Conservation (phyloP, 2,113 vertebrate genomes). For the Caranx ignobilis region DNA sequence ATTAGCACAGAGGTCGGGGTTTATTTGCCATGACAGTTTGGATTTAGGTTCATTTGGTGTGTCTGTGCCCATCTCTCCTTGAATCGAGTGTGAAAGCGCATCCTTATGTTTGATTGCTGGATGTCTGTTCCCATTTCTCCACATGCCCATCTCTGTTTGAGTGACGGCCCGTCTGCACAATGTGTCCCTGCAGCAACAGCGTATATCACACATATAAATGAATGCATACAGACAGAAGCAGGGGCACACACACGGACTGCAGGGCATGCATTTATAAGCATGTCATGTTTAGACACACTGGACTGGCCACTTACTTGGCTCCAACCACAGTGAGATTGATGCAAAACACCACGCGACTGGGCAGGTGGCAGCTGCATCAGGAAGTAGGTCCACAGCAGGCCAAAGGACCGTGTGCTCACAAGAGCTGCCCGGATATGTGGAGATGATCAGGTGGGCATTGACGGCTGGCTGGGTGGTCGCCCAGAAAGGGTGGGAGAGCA, state of each 20-base stretch:
- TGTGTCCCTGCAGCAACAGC: slow-evolving; percentile 27
- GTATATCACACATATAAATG: slow-evolving; percentile 19
- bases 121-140: slow-evolving; percentile 70
- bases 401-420: slow-evolving; percentile 48
- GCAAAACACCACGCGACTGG: slow-evolving; percentile 57
- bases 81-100: slow-evolving; percentile 70
- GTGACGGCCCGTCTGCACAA: slow-evolving; percentile 39
- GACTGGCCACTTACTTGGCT: slow-evolving; percentile 61
- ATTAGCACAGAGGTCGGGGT: slow-evolving; percentile 11
- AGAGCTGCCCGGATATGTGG: slow-evolving; percentile 47
- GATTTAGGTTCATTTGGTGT: slow-evolving; percentile 56
- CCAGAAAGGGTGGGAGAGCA: slow-evolving; percentile 46
- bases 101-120: slow-evolving; percentile 66
- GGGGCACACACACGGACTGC: slow-evolving; percentile 18
- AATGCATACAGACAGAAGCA: slow-evolving; percentile 31
- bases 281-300: background rate
- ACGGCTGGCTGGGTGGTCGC: slow-evolving; percentile 52
- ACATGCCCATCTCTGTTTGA: slow-evolving; percentile 72
- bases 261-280: slow-evolving; percentile 7
- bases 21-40: slow-evolving; percentile 12
- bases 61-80: slow-evolving; percentile 45
- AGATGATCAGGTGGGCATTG: slow-evolving; percentile 63
- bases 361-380: slow-evolving; percentile 78
- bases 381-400: slow-evolving; percentile 67
- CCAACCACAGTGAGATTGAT: slow-evolving; percentile 64